Base-by-base conservation (phyloP, 2,113 vertebrate genomes). In the Lontra canadensis region DNA sequence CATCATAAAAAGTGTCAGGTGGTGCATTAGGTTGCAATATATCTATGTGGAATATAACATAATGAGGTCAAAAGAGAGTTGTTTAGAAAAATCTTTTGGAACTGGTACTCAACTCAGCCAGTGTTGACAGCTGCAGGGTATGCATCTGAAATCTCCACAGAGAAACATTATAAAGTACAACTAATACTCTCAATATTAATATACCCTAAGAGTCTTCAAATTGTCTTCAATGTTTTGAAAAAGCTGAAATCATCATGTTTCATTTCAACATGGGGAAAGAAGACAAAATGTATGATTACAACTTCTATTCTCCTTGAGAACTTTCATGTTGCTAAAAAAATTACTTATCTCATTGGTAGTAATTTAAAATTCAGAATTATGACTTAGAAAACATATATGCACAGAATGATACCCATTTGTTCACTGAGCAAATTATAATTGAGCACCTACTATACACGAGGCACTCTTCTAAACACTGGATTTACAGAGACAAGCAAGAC, bases 1-100 rank as follows among this genome's bases (percentile, higher is more conserved):
- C 94, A 97, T 96, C 94, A 97, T 93, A 88, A 90, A 91, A 96
- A 97, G 47, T 65, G 55, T 84, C 42, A 83, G 90, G 11, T 89
- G 59, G 42, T 74, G 1, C 44, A 85, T 93, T 74, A 82, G 44
- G 39, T 42, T 89, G 29, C 4, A 95, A 1, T 65, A 7, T 49
- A 34, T 97, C 79, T 86, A 23, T 86, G 17, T 71, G 65, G 84
- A 89, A 69, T 59, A 31, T 20, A 96, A 65, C 81, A 67, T 26
- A 76, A 73, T 92, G 86, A 97, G 49, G 44, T 78, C 71, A 96
- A 52, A 97, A 84, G 61, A 96, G 23, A 87, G 34, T 13, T 52
- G 12, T 88, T 86, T 95, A 59, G 84, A 96, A 96, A 90, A 88
- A 57, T 44, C 39, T 88, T 94, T 61, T 80, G 57, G 74, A 88